Conservation (phyloP, 2,888 invertebrate species). For the Rutpela maculata region DNA sequence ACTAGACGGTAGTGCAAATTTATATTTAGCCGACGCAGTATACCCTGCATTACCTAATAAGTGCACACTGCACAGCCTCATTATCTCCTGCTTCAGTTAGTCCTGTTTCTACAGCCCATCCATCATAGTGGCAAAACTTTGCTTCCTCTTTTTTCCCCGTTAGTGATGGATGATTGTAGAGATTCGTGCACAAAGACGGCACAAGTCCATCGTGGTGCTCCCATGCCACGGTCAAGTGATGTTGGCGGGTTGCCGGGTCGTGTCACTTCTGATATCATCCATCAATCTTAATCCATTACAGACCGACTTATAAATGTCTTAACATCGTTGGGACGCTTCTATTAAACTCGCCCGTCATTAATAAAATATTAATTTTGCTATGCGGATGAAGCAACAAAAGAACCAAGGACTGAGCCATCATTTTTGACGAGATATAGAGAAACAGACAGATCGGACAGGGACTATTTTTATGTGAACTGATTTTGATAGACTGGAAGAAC, state of each 20-base stretch:
- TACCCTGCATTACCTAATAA: not conserved
- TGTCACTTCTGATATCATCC: constrained; percentile 31
- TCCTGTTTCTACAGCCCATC: constrained; percentile 10
- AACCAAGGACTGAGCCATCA: constrained; percentile 11
- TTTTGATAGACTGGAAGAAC: not conserved
- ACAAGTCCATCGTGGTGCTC: constrained; percentile 6
- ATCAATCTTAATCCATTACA: constrained; percentile 41
- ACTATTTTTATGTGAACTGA: not conserved
- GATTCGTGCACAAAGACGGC: constrained; percentile 9
- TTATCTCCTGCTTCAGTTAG: not conserved
- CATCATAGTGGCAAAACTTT: constrained; percentile 1
- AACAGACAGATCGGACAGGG: constrained; percentile 8
- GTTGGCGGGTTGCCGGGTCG: constrained; percentile 4
- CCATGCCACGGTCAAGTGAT: not conserved
- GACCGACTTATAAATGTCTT: constrained; percentile 20
- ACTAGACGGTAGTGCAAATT: too few relatives aligned
- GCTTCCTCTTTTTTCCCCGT: constrained; percentile 13
- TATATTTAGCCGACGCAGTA: not conserved
- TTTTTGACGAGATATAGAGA: constrained; percentile 9
- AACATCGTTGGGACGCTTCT: constrained; percentile 18
- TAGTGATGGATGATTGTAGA: constrained; percentile 10
- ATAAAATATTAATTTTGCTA: constrained; percentile 39
- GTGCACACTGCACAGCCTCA: not conserved
- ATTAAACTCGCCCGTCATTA: constrained; percentile 30
- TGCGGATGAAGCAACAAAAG: constrained; percentile 18